A percentile compares a stretch with the other conserved stretches of the same genome.
Conservation (phyloP, 2,797 vertebrate genomes). For the Epinephelus awoara region DNA sequence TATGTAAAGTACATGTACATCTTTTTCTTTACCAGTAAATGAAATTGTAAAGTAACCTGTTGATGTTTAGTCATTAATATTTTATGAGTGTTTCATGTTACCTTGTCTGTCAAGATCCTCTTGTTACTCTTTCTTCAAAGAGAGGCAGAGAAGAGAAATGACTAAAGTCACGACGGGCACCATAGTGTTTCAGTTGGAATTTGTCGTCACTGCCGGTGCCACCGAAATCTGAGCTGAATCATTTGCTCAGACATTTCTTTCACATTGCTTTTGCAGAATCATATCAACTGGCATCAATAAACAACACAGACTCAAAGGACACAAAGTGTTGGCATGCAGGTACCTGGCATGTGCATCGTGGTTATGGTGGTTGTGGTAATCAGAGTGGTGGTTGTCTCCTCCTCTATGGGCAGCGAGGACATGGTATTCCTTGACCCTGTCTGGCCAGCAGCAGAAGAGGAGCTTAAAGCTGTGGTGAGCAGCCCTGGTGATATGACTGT, state of each 20-base stretch:
- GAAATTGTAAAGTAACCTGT: conserved; percentile 3
- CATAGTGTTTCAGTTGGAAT: conserved; percentile 1
- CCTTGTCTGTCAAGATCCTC: conserved; percentile 29
- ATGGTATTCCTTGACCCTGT: conserved; percentile 73
- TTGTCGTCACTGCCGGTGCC: not conserved
- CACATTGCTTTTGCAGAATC: not conserved
- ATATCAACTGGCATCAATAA: not conserved
- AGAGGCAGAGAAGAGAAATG: conserved; percentile 2
- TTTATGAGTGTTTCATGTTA: conserved; percentile 47
- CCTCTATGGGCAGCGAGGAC: conserved; percentile 85
- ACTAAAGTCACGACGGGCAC: not conserved
- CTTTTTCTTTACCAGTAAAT: conserved; percentile 3
- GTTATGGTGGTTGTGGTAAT: conserved; percentile 96
- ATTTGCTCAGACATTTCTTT: not conserved
- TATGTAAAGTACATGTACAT: not conserved
- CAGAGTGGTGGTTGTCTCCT: conserved; percentile 94
- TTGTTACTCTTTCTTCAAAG: conserved; percentile 28
- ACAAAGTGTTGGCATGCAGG: not conserved
- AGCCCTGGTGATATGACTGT: conserved; percentile 85
- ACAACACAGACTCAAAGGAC: not conserved
- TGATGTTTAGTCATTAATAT: conserved; percentile 28
- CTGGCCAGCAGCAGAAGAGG: conserved; percentile 79
- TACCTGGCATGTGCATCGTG: conserved; percentile 94
- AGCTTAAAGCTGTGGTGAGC: conserved; percentile 85
- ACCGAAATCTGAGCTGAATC: conserved; percentile 1